Conservation (phyloP, 2,888 invertebrate species). For the Dynastes tityus region DNA sequence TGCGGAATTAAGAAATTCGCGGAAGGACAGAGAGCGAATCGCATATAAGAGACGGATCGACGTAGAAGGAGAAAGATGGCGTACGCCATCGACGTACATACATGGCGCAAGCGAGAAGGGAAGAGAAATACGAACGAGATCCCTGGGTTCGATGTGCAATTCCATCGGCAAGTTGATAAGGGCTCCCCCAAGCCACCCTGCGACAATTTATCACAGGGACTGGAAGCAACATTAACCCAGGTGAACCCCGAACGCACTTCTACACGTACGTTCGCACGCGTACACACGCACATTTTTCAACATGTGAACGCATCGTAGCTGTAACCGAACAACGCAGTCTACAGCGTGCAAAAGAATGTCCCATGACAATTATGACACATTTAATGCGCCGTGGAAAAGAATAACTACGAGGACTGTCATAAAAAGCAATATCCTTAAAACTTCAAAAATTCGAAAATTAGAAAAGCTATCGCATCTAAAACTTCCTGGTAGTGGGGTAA, state of each 20-base stretch:
- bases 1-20: slow-evolving; percentile 52
- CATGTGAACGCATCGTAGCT: slow-evolving; percentile 36
- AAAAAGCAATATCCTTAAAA: too few species aligned
- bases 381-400: not conserved
- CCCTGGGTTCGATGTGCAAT: slow-evolving; percentile 60
- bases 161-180: slow-evolving; percentile 68
- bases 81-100: not conserved
- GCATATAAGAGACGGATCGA: slow-evolving; percentile 33
- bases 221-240: slow-evolving; percentile 69
- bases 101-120: slow-evolving; percentile 34
- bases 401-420: too few species aligned
- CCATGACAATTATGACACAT: not conserved
- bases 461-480: too few species aligned
- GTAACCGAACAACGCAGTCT: slow-evolving; percentile 25
- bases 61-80: slow-evolving; percentile 15
- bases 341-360: not conserved
- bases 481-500: too few species aligned
- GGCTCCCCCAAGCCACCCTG: slow-evolving; percentile 63
- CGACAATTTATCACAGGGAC: slow-evolving; percentile 70
- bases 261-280: slow-evolving; percentile 54
- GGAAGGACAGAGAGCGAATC: slow-evolving; percentile 43
- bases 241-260: slow-evolving; percentile 65
- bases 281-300: slow-evolving; percentile 48
- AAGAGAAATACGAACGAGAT: slow-evolving; percentile 49
- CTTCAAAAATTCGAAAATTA: too few species aligned